Percentiles rank a stretch among this genome's conserved stretches.
Evolutionary conservation across 2,113 vertebrate species (phyloP).

Genomic region (Sminthopsis crassicaudata): DNA sequence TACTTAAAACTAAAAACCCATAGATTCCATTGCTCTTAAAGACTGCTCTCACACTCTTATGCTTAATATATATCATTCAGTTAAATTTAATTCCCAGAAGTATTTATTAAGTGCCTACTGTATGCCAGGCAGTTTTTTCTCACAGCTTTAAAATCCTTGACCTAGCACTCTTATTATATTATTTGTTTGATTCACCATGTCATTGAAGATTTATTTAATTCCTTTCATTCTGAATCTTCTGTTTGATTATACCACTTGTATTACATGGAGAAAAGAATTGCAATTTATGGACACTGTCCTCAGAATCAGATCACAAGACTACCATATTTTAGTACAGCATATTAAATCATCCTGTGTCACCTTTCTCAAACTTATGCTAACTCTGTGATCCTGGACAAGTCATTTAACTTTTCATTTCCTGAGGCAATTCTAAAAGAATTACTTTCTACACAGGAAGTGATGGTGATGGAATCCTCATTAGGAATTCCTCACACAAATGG

Average conservation of each 20-base stretch:
- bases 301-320: neutral
- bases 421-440: neutral
- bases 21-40: conserved; percentile 33
- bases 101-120: neutral
- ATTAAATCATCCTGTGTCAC: neutral
- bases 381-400: neutral
- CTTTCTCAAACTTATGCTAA: neutral
- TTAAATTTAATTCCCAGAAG: neutral
- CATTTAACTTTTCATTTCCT: neutral
- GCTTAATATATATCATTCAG: neutral
- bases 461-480: neutral
- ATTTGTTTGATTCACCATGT: neutral
- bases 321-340: neutral
- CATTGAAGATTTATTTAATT: neutral
- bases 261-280: neutral
- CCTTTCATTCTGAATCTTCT: neutral
- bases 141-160: conserved; percentile 35
- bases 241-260: neutral
- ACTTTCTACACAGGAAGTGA: neutral
- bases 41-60: conserved; percentile 16
- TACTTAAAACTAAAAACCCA: conserved; percentile 58
- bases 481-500: neutral
- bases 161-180: neutral
- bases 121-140: neutral
- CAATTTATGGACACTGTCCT: neutral